These are phyloP conservation scores for Campylomormyrus numenius DNA, from an alignment of 2,113 vertebrate genomes.

Conservation along the genomic window DNA sequence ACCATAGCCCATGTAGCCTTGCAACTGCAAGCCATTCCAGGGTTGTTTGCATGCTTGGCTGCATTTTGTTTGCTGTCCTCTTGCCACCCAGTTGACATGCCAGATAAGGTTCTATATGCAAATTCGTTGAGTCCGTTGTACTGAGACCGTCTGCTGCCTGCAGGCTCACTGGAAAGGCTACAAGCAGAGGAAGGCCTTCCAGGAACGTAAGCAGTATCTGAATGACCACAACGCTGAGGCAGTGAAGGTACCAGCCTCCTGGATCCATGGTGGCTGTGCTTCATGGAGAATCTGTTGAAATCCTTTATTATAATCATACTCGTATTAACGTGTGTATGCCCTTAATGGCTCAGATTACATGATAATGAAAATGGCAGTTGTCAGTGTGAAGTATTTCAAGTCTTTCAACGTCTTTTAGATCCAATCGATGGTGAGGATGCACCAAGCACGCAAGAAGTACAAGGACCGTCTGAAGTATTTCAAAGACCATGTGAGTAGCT, in stretches of 20 bases:
- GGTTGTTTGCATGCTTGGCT: background rate
- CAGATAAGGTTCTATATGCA: background rate
- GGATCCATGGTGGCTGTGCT: background rate
- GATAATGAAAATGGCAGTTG: background rate
- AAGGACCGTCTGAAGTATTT: slow-evolving; percentile 85
- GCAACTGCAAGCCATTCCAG: background rate
- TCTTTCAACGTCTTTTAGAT: slow-evolving; percentile 59
- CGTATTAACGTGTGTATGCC: background rate
- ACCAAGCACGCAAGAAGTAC: slow-evolving; percentile 86
- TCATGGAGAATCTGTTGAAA: background rate
- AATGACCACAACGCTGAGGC: slow-evolving; percentile 73
- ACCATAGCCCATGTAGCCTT: background rate
- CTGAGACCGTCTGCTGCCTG: slow-evolving; percentile 24
- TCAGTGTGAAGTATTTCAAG: background rate
- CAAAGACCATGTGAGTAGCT: slow-evolving; percentile 76
- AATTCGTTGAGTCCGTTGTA: background rate
- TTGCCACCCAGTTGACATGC: background rate
- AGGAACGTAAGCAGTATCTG: slow-evolving; percentile 70
- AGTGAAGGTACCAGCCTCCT: slow-evolving; percentile 69
- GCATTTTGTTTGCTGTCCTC: background rate
- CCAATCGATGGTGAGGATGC: slow-evolving; percentile 88
- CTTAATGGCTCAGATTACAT: background rate
- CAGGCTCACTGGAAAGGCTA: slow-evolving; percentile 90
- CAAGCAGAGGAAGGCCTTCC: slow-evolving; percentile 81
- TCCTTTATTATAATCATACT: background rate